These are phyloP conservation scores for Drosophila leontia DNA, from an alignment of 1,140 invertebrate species.

Conservation along the genomic window DNA sequence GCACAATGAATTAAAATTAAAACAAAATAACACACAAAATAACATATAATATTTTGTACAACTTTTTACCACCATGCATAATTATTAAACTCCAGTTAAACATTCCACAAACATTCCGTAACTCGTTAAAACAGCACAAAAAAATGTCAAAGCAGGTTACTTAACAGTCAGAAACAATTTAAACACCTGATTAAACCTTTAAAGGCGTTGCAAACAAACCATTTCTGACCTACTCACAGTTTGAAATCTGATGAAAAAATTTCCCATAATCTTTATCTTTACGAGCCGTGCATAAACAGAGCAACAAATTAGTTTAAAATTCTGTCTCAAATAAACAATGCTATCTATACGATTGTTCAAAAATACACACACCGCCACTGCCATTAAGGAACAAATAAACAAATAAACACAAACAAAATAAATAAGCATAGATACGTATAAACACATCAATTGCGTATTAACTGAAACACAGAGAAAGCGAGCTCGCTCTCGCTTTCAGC, in stretches of 20 bases:
- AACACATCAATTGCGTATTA: constrained; percentile 41
- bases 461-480: constrained; percentile 21
- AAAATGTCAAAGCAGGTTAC: constrained; percentile 5
- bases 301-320: constrained; percentile 34
- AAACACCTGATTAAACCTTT: constrained; percentile 30
- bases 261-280: constrained; percentile 23
- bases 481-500: constrained; percentile 33
- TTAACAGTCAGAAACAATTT: constrained; percentile 13
- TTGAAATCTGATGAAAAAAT: constrained; percentile 27
- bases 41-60: not conserved
- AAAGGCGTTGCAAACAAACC: not conserved
- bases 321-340: constrained; percentile 34
- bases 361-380: constrained; percentile 20
- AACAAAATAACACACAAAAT: no score
- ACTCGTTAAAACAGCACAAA: constrained; percentile 2
- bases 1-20: no score
- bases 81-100: constrained; percentile 1
- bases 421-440: constrained; percentile 23
- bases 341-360: constrained; percentile 29
- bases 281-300: constrained; percentile 20
- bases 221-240: constrained; percentile 33
- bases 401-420: constrained; percentile 30
- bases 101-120: constrained; percentile 9
- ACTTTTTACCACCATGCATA: constrained; percentile 7
- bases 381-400: constrained; percentile 20